Conservation (phyloP, 2,797 vertebrate genomes). For the Australoheros facetus region DNA sequence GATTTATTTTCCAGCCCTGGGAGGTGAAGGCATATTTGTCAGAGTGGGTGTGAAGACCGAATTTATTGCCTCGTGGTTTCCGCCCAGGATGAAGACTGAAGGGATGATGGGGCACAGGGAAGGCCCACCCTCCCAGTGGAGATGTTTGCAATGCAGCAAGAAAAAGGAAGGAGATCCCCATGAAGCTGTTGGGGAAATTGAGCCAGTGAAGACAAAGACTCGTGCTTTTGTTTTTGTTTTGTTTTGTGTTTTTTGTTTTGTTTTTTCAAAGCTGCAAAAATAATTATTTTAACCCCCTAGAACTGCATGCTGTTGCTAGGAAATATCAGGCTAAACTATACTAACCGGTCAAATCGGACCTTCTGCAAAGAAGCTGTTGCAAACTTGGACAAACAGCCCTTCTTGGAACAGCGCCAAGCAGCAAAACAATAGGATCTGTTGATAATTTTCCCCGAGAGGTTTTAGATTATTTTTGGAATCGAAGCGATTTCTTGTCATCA, state of each 20-base stretch:
- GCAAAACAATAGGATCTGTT: constrained; percentile 73
- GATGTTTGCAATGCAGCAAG: constrained; percentile 65
- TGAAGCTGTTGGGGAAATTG: constrained; percentile 65
- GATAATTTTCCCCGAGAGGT: constrained; percentile 63
- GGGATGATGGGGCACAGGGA: constrained; percentile 76
- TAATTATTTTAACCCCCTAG: not conserved
- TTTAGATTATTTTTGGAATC: constrained; percentile 64
- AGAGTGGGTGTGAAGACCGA: constrained; percentile 86
- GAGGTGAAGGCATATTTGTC: constrained; percentile 82
- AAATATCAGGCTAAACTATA: constrained; percentile 39
- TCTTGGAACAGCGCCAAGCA: constrained; percentile 59
- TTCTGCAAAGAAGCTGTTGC: constrained; percentile 56
- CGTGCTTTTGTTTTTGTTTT: not conserved
- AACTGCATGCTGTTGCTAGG: constrained; percentile 16
- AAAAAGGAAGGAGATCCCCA: constrained; percentile 69
- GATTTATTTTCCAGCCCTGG: constrained; percentile 76
- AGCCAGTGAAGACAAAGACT: constrained; percentile 31
- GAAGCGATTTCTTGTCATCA: constrained; percentile 47
- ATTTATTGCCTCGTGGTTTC: constrained; percentile 85
- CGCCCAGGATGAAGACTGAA: constrained; percentile 81
- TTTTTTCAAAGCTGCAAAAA: constrained; percentile 8
- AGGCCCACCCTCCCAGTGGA: constrained; percentile 78
- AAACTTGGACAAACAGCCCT: constrained; percentile 65
- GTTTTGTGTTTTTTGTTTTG: not conserved
- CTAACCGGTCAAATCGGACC: constrained; percentile 23